These are phyloP conservation scores for Sphaerodactylus townsendi DNA, from an alignment of 2,113 vertebrate genomes.

Conservation along the genomic window DNA sequence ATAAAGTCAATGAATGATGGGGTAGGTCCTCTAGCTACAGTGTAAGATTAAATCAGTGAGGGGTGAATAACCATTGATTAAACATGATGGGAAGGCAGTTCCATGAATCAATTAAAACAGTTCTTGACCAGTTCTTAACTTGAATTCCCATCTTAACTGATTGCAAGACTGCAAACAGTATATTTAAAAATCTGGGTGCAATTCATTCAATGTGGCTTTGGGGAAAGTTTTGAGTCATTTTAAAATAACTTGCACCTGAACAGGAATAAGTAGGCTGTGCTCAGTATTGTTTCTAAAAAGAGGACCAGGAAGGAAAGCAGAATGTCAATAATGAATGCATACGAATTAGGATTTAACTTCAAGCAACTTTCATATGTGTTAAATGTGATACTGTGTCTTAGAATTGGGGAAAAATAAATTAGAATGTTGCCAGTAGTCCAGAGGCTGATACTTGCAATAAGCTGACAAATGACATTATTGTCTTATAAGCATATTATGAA, in stretches of 20 bases:
- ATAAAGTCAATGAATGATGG: not conserved
- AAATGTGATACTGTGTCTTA: conserved; percentile 4
- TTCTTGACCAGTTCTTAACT: not conserved
- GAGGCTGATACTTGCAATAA: not conserved
- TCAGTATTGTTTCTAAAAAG: not conserved
- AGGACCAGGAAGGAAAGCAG: not conserved
- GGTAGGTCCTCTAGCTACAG: not conserved
- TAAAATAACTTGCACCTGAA: not conserved
- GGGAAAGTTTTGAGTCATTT: not conserved
- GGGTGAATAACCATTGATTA: not conserved
- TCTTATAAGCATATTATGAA: not conserved
- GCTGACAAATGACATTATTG: not conserved
- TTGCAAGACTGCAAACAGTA: not conserved
- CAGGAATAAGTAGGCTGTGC: not conserved
- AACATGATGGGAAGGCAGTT: not conserved
- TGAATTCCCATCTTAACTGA: not conserved
- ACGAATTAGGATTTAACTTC: conserved; percentile 2
- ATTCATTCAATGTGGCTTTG: not conserved
- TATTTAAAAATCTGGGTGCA: not conserved
- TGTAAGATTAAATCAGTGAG: not conserved
- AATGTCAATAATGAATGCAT: conserved; percentile 7
- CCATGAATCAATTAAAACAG: not conserved
- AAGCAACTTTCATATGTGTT: not conserved
- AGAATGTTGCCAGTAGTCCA: not conserved
- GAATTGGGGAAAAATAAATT: too few species aligned